Conservation (phyloP, 2,797 vertebrate species). For the Crenuchus spilurus region DNA sequence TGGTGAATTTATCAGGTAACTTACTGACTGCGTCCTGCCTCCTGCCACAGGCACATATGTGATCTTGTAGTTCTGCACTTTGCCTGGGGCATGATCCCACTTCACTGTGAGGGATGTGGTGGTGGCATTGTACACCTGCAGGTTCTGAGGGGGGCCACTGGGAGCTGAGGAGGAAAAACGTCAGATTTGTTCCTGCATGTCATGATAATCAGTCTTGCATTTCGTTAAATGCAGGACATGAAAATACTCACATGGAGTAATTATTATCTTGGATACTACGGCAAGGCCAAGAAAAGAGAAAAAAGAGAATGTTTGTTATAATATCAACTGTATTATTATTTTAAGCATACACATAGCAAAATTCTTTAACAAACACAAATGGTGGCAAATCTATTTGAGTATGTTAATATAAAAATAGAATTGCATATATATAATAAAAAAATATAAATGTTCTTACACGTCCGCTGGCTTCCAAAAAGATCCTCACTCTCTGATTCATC, state of each 20-base stretch:
- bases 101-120: constrained; percentile 89
- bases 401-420: too few species aligned
- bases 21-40: constrained; percentile 85
- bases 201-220: constrained; percentile 14
- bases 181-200: not conserved
- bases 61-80: constrained; percentile 91
- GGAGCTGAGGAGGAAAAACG: constrained; percentile 73
- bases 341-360: not conserved
- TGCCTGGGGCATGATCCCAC: constrained; percentile 90
- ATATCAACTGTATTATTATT: constrained; percentile 8
- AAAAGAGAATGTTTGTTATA: constrained; percentile 36
- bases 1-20: not conserved
- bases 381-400: not conserved
- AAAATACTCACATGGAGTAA: constrained; percentile 71
- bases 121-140: constrained; percentile 95
- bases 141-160: constrained; percentile 86
- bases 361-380: not conserved
- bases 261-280: constrained; percentile 67
- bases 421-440: too few species aligned
- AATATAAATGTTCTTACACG: constrained; percentile 80
- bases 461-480: constrained; percentile 87
- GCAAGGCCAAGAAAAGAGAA: constrained; percentile 64
- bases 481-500: constrained; percentile 98
- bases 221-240: not conserved
- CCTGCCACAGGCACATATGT: constrained; percentile 86